Conservation (phyloP, 2,113 vertebrate genomes). For the Excalfactoria chinensis region DNA sequence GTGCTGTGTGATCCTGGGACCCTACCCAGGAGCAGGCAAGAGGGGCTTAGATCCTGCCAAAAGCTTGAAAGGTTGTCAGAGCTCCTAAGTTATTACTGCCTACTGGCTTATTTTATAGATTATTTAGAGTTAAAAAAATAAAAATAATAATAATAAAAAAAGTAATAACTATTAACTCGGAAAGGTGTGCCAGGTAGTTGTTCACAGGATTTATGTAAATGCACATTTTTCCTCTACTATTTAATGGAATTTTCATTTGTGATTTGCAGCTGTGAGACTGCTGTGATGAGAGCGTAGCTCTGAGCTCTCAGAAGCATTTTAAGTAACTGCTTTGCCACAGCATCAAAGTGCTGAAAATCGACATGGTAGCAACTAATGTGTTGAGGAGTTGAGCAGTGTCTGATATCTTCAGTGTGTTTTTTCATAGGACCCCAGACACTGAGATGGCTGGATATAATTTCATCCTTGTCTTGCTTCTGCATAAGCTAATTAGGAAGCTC, state of each 20-base stretch:
- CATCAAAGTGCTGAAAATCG: conserved; percentile 49
- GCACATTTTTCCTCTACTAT: neutral
- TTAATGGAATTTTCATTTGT: neutral
- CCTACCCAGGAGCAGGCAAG: neutral
- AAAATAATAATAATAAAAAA: neutral
- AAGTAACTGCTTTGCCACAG: neutral
- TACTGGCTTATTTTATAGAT: neutral
- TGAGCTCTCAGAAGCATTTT: neutral
- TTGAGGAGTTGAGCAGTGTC: conserved; percentile 14
- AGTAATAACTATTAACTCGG: neutral
- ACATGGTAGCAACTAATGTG: conserved; percentile 41
- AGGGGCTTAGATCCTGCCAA: neutral
- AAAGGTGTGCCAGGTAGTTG: neutral
- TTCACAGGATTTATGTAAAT: neutral
- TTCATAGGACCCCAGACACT: neutral
- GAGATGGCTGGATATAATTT: conserved; percentile 67
- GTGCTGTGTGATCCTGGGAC: neutral
- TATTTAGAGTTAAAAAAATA: neutral
- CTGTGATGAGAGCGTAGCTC: neutral
- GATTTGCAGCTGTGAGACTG: neutral
- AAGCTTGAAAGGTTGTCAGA: neutral
- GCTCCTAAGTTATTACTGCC: neutral
- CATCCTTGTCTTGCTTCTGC: conserved; percentile 69
- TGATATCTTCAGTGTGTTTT: neutral
- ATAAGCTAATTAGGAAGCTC: conserved; percentile 76